These are phyloP conservation scores for Noctua comes DNA, from an alignment of 2,888 invertebrate genomes.

Conservation along the genomic window DNA sequence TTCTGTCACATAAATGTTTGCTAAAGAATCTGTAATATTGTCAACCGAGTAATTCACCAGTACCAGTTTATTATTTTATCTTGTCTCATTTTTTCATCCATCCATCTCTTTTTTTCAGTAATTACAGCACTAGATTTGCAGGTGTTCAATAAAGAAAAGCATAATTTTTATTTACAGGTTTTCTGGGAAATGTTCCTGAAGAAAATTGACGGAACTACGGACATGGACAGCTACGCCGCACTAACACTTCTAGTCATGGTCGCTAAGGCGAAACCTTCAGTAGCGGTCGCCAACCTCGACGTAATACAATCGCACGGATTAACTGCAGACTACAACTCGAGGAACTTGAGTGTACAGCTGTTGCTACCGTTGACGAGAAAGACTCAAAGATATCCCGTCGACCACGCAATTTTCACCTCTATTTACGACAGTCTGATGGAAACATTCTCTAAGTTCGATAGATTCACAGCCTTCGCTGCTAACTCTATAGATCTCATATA, in stretches of 20 bases:
- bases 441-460: slow-evolving; percentile 84
- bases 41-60: neutral
- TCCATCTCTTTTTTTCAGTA: neutral
- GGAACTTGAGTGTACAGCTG: slow-evolving; percentile 81
- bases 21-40: neutral
- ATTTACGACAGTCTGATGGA: slow-evolving; percentile 85
- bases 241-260: slow-evolving; percentile 95
- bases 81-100: neutral
- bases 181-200: slow-evolving; percentile 96
- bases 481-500: slow-evolving; percentile 89
- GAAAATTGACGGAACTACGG: slow-evolving; percentile 92
- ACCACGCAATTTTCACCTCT: slow-evolving; percentile 80
- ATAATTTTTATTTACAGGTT: slow-evolving; percentile 85
- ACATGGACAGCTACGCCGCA: slow-evolving; percentile 93
- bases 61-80: neutral
- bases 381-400: slow-evolving; percentile 82
- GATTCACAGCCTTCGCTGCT: slow-evolving; percentile 88
- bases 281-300: slow-evolving; percentile 92
- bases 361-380: slow-evolving; percentile 81
- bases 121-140: neutral
- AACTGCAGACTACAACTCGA: slow-evolving; percentile 86
- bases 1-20: neutral
- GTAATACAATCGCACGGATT: slow-evolving; percentile 94
- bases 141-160: neutral
- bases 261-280: slow-evolving; percentile 90